Evolutionary conservation across 2,888 invertebrate genomes (phyloP).

Genomic region (Rapana venosa): DNA sequence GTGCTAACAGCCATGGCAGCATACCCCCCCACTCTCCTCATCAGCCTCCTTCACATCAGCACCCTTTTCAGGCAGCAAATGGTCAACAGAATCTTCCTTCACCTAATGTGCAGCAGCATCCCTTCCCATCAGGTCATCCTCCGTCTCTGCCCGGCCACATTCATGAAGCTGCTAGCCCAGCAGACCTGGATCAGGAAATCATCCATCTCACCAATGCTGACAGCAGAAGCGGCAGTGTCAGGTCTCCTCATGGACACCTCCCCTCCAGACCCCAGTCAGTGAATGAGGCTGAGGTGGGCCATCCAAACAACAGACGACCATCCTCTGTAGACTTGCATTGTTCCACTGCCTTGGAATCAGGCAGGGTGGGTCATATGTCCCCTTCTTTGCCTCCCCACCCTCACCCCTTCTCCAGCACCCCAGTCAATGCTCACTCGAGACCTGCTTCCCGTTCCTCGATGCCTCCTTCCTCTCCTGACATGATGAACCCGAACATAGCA

Average conservation of each 20-base stretch:
- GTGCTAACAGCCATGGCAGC: slow-evolving; percentile 18
- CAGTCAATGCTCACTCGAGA: not conserved
- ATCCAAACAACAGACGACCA: not conserved
- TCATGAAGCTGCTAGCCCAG: slow-evolving; percentile 13
- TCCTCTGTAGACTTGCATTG: slow-evolving; percentile 1
- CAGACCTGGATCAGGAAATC: slow-evolving; percentile 29
- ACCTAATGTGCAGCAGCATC: not conserved
- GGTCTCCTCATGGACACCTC: not conserved
- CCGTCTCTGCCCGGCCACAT: not conserved
- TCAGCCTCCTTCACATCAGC: slow-evolving; percentile 9
- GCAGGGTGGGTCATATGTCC: not conserved
- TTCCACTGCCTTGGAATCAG: not conserved
- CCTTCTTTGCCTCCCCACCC: not conserved
- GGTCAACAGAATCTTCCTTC: slow-evolving; percentile 4
- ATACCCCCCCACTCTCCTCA: not conserved
- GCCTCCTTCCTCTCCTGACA: slow-evolving; percentile 18
- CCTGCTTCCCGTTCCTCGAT: not conserved
- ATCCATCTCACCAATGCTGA: not conserved
- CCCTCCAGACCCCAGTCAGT: slow-evolving; percentile 30
- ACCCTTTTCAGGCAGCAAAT: slow-evolving; percentile 32
- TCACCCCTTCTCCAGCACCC: slow-evolving; percentile 11
- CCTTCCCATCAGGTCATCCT: not conserved
- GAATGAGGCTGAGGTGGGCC: not conserved
- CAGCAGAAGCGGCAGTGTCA: not conserved
- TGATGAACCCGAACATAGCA: not conserved